A percentile compares a stretch with the other conserved stretches of the same genome.
phyloP scores from a whole-genome alignment of 2,797 vertebrate genomes.

The Enteromius afrohamiltoni region DNA sequence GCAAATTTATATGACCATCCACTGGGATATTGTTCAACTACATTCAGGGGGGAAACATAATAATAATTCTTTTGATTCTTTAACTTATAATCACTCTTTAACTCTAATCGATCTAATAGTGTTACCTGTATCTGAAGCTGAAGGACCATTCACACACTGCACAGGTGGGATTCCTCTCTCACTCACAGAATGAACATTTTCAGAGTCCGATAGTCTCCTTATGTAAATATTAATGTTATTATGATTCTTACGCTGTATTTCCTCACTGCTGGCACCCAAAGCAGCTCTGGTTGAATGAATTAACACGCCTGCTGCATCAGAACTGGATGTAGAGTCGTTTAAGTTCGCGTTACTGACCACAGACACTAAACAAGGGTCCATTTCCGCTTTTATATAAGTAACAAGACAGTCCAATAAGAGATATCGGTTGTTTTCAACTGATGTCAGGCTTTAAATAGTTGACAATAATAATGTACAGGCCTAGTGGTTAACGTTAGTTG shows the following conservation, averaged over 20 bases:
- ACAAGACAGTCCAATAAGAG: neutral
- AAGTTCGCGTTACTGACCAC: slow-evolving; percentile 29
- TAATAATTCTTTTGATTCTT: neutral
- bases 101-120: neutral
- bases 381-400: slow-evolving; percentile 19
- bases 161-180: slow-evolving; percentile 54
- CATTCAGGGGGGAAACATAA: neutral
- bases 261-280: slow-evolving; percentile 7
- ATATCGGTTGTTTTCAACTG: neutral
- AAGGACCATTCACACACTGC: slow-evolving; percentile 51
- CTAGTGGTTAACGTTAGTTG: neutral
- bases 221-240: slow-evolving; percentile 61
- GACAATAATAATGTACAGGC: no score
- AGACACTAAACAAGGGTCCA: slow-evolving; percentile 30
- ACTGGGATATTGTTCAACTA: slow-evolving; percentile 21
- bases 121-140: neutral
- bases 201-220: slow-evolving; percentile 66
- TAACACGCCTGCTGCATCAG: slow-evolving; percentile 71
- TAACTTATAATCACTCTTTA: neutral
- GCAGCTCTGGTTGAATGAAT: slow-evolving; percentile 67
- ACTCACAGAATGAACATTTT: slow-evolving; percentile 44
- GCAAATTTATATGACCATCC: neutral
- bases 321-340: slow-evolving; percentile 64
- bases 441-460: neutral
- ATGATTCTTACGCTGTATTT: neutral